Evolutionary conservation across 2,797 vertebrate species (phyloP), one percentile per base, ranked within the genome.

Genomic region (Pseudochromis fuscus): DNA sequence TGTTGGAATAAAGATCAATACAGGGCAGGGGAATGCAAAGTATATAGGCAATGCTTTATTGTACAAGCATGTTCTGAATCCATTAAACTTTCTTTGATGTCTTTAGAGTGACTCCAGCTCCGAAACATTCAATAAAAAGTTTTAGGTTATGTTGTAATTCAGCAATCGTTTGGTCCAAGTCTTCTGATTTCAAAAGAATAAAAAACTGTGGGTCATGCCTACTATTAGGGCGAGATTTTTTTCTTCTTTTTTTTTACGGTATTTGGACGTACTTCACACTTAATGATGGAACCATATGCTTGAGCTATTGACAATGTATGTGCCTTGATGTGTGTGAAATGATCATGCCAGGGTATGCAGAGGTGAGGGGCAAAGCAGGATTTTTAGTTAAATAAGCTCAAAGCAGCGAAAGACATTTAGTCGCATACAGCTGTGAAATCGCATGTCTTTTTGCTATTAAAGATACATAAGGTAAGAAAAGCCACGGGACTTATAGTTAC

Each of bases 231-330:
- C 24, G 35, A 51, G 40, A 42, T 60, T 50, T 65, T 11, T 8
- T 61, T 56, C 13, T 27, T 46, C 65, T 16, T 65, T 50, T 70
- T 16, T 65, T 50, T 58, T 35, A 28, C 33, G 67, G 48, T 55
- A 53, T 72, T 73, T 69, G 25, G 42, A 71, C 74, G 60, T 45
- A 33, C 25, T 59, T 80, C 27, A 69, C 73, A 66, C 57, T 45
- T 85, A 77, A 83, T 67, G 76, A 81, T 56, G 61, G 33, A 72
- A 75, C 74, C 86, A 82, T 82, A 84, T 90, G 82, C 55, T 76
- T 27, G 33, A 56, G 52, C 65, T 52, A 33, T 75, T 68, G 53
- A 52, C 38, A 50, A 48, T 37, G 30, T 62, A 30, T 60, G 48
- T 45, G 45, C 49, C 75, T 72, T 74, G 59, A 81, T 79, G 63